A percentile compares a stretch with the other conserved stretches of the same genome.
Evolutionary conservation across 2,797 vertebrate genomes (phyloP).

Genomic region (Pseudopleuronectes americanus): DNA sequence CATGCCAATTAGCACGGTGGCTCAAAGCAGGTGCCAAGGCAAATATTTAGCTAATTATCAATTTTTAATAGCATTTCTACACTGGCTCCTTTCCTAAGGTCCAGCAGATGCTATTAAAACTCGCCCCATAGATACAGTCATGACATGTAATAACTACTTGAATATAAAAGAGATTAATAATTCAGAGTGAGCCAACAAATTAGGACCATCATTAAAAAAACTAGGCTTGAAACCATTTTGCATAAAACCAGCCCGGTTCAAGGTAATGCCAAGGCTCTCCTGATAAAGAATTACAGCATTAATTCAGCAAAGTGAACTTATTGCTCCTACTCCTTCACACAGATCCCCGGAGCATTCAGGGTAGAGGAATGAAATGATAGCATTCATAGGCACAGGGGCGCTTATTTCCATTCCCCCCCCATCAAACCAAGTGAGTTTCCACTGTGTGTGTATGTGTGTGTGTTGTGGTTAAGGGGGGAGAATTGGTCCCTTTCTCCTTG

Average conservation of each 20-base stretch:
- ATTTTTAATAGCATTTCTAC: constrained; percentile 95
- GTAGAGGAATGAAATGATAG: constrained; percentile 95
- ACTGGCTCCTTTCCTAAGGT: constrained; percentile 94
- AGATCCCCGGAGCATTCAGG: constrained; percentile 97
- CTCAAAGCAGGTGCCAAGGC: constrained; percentile 92
- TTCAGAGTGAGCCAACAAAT: constrained; percentile 99
- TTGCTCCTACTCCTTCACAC: constrained; percentile 94
- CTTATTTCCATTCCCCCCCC: constrained; percentile 89
- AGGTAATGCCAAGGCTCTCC: constrained; percentile 91
- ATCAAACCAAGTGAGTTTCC: constrained; percentile 64
- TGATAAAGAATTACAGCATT: constrained; percentile 99
- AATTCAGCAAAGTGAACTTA: constrained; percentile 99
- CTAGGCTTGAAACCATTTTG: constrained; percentile 97
- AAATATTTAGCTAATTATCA: constrained; percentile 99
- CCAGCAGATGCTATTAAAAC: constrained; percentile 99
- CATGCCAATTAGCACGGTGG: constrained; percentile 89
- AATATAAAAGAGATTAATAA: constrained; percentile 99
- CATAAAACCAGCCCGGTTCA: constrained; percentile 95
- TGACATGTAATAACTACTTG: constrained; percentile 99
- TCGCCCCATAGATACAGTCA: constrained; percentile 99
- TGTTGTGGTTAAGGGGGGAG: constrained; percentile 22
- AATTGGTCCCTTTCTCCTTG: constrained; percentile 52
- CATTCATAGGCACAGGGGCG: constrained; percentile 89
- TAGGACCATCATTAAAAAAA: constrained; percentile 99
- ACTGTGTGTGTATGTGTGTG: constrained; percentile 31